A percentile compares a stretch with the other conserved stretches of the same genome.
phyloP scores from a whole-genome alignment of 2,888 invertebrate genomes.

The Leptarthrus brevirostris region DNA sequence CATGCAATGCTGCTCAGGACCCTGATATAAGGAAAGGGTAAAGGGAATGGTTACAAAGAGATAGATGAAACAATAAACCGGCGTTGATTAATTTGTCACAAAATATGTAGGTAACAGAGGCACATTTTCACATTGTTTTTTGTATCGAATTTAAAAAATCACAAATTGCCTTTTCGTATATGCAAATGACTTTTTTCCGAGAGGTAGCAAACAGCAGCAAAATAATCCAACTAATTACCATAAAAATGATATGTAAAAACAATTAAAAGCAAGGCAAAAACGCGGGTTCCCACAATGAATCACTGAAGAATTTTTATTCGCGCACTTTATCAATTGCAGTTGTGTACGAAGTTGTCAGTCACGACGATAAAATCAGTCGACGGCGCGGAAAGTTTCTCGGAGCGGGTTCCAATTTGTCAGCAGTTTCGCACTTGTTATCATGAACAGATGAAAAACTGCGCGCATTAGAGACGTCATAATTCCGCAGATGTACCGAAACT shows the following conservation, averaged over 20 bases:
- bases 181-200: too few relatives aligned
- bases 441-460: slow-evolving; percentile 28
- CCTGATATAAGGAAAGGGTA: too few relatives aligned
- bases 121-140: too few relatives aligned
- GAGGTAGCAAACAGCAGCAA: neutral
- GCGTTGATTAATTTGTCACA: too few relatives aligned
- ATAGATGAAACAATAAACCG: too few relatives aligned
- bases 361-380: slow-evolving; percentile 14
- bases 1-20: too few relatives aligned
- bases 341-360: slow-evolving; percentile 24
- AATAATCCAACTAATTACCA: slow-evolving; percentile 22
- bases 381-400: neutral
- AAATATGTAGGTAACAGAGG: too few relatives aligned
- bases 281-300: slow-evolving; percentile 32
- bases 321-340: slow-evolving; percentile 45
- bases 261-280: slow-evolving; percentile 14
- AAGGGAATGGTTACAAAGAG: too few relatives aligned
- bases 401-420: slow-evolving; percentile 34
- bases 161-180: too few relatives aligned
- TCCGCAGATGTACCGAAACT: slow-evolving; percentile 40
- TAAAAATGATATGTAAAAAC: slow-evolving; percentile 32
- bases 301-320: slow-evolving; percentile 23
- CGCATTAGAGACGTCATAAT: slow-evolving; percentile 25
- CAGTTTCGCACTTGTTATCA: slow-evolving; percentile 38
- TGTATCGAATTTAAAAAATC: too few relatives aligned